These are phyloP conservation scores for Ceyx erithaca DNA, from an alignment of 2,797 vertebrate genomes.

Conservation along the genomic window DNA sequence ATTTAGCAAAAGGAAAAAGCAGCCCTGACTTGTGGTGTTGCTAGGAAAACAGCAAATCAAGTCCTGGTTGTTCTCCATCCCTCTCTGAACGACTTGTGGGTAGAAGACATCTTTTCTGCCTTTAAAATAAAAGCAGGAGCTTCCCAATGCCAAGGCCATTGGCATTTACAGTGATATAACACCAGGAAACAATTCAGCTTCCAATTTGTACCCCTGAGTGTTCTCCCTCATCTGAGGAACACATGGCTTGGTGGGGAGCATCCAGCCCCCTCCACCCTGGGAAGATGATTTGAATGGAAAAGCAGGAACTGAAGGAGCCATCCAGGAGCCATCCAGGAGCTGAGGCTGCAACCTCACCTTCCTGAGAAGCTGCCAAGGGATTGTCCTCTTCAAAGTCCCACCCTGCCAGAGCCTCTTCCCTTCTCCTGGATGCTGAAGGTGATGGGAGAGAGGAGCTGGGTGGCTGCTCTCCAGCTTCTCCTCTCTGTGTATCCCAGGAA, in stretches of 20 bases:
- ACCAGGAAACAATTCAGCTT: background rate
- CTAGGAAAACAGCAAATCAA: background rate
- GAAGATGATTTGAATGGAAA: background rate
- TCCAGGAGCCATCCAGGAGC: background rate
- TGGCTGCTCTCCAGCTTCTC: background rate
- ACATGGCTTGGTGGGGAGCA: background rate
- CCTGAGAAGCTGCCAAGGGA: background rate
- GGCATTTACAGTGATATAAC: slow-evolving; percentile 3
- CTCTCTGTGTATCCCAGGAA: slow-evolving; percentile 18
- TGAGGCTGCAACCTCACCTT: background rate
- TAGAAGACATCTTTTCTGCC: slow-evolving; percentile 21
- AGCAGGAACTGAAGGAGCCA: background rate
- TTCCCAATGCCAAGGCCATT: background rate
- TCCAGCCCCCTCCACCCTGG: background rate
- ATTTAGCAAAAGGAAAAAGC: background rate
- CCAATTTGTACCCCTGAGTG: background rate
- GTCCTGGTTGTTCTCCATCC: background rate
- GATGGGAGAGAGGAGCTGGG: background rate
- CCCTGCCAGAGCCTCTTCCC: background rate
- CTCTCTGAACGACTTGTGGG: background rate
- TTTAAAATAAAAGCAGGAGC: slow-evolving; percentile 32
- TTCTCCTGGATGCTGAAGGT: background rate
- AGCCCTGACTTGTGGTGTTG: background rate
- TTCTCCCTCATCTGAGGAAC: slow-evolving; percentile 25
- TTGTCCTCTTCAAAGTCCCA: fast-evolving